These are phyloP conservation scores for Paragorgia papillata DNA, from an alignment of 92 coral and sea anemone genomes.

Conservation along the genomic window DNA sequence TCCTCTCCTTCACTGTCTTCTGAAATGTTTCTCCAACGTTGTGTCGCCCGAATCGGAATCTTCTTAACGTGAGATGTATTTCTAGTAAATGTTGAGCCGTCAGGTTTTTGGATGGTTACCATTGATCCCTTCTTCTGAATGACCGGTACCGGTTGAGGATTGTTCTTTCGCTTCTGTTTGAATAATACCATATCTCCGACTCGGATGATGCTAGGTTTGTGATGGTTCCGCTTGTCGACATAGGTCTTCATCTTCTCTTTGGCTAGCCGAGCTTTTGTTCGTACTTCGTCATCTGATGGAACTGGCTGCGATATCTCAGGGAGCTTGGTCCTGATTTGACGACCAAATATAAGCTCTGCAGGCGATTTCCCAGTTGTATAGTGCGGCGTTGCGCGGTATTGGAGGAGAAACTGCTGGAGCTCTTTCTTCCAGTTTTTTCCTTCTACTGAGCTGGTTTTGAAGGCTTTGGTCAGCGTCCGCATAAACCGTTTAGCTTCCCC, in stretches of 20 bases:
- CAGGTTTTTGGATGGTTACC: constrained; percentile 19
- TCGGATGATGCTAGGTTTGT: not conserved
- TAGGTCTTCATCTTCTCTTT: constrained; percentile 24
- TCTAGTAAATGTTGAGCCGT: constrained; percentile 27
- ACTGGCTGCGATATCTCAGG: constrained; percentile 9
- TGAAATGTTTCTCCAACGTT: constrained; percentile 1
- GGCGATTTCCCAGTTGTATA: constrained; percentile 42
- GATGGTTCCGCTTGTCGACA: constrained; percentile 26
- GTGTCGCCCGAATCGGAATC: not conserved
- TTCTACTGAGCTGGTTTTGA: constrained; percentile 21
- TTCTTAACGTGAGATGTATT: constrained; percentile 30
- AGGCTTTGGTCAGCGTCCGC: constrained; percentile 32
- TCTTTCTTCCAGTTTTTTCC: constrained; percentile 46
- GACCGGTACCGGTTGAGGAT: constrained; percentile 26
- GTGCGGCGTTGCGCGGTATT: constrained; percentile 48
- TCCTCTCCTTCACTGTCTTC: no score
- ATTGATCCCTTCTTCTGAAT: constrained; percentile 33
- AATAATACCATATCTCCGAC: constrained; percentile 39
- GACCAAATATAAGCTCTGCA: constrained; percentile 25
- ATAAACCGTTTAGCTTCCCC: constrained; percentile 47
- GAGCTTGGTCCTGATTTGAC: constrained; percentile 36
- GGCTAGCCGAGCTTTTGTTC: constrained; percentile 17
- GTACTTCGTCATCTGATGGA: constrained; percentile 13
- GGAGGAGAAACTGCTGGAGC: no score
- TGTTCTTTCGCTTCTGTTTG: constrained; percentile 5